Conservation (phyloP, 2,113 vertebrate species). For the Clarias macrocephalus region DNA sequence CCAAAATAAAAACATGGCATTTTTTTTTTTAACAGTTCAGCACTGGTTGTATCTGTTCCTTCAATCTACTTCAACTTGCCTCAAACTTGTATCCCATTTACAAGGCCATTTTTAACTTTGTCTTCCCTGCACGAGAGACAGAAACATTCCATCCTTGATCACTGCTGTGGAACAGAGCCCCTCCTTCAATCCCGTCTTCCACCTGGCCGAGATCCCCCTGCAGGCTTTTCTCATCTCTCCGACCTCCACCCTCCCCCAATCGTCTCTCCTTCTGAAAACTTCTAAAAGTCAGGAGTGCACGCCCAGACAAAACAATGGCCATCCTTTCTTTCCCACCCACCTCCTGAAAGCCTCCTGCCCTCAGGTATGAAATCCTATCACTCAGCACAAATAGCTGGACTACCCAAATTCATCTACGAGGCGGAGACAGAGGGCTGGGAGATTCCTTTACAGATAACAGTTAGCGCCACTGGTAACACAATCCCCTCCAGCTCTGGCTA, state of each 20-base stretch:
- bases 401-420: constrained; percentile 67
- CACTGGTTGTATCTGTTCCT: background rate
- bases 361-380: constrained; percentile 77
- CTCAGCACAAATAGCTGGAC: constrained; percentile 67
- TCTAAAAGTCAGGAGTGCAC: constrained; percentile 61
- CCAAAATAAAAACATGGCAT: no score
- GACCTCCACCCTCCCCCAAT: constrained; percentile 51
- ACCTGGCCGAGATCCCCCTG: constrained; percentile 36
- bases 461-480: constrained; percentile 50
- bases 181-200: constrained; percentile 33
- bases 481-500: constrained; percentile 27
- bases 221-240: constrained; percentile 35
- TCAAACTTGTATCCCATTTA: no score
- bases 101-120: background rate
- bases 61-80: background rate
- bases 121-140: background rate
- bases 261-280: constrained; percentile 41
- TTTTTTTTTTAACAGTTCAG: constrained; percentile 7
- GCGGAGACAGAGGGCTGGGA: constrained; percentile 57
- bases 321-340: constrained; percentile 62
- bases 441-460: constrained; percentile 67
- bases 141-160: constrained; percentile 37
- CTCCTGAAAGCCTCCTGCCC: constrained; percentile 64
- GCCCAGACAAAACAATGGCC: constrained; percentile 69
- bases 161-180: constrained; percentile 16